phyloP scores from a whole-genome alignment of 2,888 invertebrate species.

The Fragum fragum region DNA sequence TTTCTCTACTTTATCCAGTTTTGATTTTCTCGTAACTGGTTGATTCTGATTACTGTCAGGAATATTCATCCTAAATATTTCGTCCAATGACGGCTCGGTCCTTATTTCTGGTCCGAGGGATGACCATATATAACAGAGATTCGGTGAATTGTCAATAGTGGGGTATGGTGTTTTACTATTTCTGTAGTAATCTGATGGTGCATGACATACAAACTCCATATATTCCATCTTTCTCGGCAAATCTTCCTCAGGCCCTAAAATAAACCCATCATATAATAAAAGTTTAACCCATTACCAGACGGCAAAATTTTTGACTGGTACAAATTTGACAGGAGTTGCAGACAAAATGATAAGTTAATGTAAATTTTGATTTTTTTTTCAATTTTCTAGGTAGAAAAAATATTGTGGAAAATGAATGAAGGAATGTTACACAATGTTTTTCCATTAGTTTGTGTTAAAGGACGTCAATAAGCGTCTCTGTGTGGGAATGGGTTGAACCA shows the following conservation, averaged over 20 bases:
- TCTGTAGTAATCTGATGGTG: conserved; percentile 94
- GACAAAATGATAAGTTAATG: no score
- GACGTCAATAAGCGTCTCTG: no score
- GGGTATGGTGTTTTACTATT: conserved; percentile 93
- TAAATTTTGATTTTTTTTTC: no score
- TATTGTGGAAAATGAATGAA: no score
- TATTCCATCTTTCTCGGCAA: conserved; percentile 94
- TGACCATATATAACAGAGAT: conserved; percentile 85
- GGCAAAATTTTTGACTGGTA: no score
- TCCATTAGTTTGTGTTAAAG: no score
- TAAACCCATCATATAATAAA: neutral
- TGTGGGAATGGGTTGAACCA: neutral
- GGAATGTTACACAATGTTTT: no score
- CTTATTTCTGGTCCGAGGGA: conserved; percentile 82
- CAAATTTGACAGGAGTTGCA: no score
- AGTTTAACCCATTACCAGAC: no score
- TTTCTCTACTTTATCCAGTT: conserved; percentile 62
- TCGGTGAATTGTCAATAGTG: conserved; percentile 78
- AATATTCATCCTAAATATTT: conserved; percentile 79
- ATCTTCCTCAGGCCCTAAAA: conserved; percentile 95
- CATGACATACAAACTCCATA: conserved; percentile 97
- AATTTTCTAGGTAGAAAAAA: no score
- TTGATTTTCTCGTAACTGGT: conserved; percentile 30
- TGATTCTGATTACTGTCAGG: conserved; percentile 30
- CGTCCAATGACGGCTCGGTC: conserved; percentile 79